A percentile compares a stretch with the other conserved stretches of the same genome.
These are phyloP conservation scores for Rhorus exstirpatorius DNA, from an alignment of 2,888 invertebrate species.

Conservation along the genomic window DNA sequence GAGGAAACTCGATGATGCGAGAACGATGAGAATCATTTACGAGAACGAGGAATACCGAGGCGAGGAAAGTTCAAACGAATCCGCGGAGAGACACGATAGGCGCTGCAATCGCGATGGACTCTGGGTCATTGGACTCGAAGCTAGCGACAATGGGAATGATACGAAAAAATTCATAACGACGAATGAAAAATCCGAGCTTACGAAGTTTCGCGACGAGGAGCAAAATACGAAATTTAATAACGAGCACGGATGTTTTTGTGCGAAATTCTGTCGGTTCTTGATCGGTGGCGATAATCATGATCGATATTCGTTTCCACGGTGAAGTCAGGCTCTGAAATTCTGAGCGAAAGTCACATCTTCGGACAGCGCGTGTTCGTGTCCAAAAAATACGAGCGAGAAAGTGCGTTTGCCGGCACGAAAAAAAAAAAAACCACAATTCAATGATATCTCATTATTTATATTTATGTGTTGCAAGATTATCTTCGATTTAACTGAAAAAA, in stretches of 20 bases:
- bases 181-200: background rate
- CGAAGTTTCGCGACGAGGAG: background rate
- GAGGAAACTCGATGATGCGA: constrained; percentile 3
- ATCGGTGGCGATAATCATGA: constrained; percentile 37
- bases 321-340: constrained; percentile 42
- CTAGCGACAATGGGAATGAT: background rate
- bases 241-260: constrained; percentile 75
- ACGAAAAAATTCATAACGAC: background rate
- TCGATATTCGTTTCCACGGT: constrained; percentile 48
- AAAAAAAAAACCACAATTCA: no score
- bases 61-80: constrained; percentile 43
- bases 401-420: no score
- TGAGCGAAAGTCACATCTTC: no score
- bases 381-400: no score
- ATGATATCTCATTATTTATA: no score
- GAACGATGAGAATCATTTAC: constrained; percentile 72
- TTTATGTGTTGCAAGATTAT: no score
- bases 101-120: constrained; percentile 71
- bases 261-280: constrained; percentile 75
- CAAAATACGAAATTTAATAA: constrained; percentile 47
- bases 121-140: constrained; percentile 63
- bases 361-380: no score
- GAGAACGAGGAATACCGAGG: constrained; percentile 73
- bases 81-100: constrained; percentile 16
- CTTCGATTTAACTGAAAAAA: no score